phyloP scores from a whole-genome alignment of 2,797 vertebrate genomes.

The Melanotaenia trifasciata region DNA sequence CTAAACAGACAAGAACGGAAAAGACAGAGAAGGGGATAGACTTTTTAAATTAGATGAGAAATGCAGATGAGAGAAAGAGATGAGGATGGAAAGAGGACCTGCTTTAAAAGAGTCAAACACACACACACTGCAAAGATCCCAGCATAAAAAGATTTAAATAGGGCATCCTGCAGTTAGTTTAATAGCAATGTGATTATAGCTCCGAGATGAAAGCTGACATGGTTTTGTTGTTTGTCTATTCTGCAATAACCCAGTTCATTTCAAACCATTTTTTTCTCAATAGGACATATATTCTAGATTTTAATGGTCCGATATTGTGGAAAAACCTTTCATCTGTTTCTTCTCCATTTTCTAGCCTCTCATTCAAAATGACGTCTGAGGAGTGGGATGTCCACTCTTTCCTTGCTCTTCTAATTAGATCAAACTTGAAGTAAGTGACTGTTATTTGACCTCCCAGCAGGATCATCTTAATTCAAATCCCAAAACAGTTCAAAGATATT shows the following conservation, averaged over 20 bases:
- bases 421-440: slow-evolving; percentile 50
- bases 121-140: background rate
- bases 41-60: slow-evolving; percentile 63
- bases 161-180: background rate
- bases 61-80: slow-evolving; percentile 56
- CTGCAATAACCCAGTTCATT: slow-evolving; percentile 31
- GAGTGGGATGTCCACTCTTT: slow-evolving; percentile 27
- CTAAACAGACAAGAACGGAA: slow-evolving; percentile 39
- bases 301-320: too few relatives aligned
- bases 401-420: slow-evolving; percentile 50
- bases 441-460: slow-evolving; percentile 43
- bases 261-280: background rate
- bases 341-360: background rate
- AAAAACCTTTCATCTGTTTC: background rate
- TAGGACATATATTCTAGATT: background rate
- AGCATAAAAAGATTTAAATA: slow-evolving; percentile 10
- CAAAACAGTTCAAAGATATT: slow-evolving; percentile 29
- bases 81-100: slow-evolving; percentile 15
- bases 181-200: background rate
- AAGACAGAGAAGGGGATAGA: slow-evolving; percentile 47
- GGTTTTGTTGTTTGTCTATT: slow-evolving; percentile 4
- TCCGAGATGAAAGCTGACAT: background rate
- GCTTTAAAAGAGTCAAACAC: slow-evolving; percentile 21
- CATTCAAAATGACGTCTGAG: background rate
- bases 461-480: slow-evolving; percentile 41